phyloP scores from a whole-genome alignment of 2,797 vertebrate species.

The Urosaurus nigricauda region DNA sequence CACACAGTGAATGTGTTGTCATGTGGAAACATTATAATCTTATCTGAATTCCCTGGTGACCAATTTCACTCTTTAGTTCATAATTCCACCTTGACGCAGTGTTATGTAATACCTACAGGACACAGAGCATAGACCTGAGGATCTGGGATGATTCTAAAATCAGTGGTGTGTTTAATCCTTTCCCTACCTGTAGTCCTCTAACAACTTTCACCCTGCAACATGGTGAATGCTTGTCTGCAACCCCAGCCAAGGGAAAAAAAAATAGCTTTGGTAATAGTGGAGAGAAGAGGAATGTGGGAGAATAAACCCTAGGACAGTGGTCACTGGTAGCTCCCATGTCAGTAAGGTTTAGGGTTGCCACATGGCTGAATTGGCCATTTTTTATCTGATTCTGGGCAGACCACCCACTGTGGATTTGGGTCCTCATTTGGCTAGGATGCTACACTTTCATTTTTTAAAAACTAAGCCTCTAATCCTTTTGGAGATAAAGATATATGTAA shows the following conservation, averaged over 20 bases:
- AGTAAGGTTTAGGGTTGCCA: too few relatives aligned
- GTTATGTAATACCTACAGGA: not conserved
- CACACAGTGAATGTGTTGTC: slow-evolving; percentile 39
- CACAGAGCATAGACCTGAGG: not conserved
- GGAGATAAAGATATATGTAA: too few relatives aligned
- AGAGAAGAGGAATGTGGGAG: not conserved
- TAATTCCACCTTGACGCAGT: not conserved
- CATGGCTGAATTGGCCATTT: too few relatives aligned
- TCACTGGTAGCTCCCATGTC: not conserved
- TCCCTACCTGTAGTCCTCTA: not conserved
- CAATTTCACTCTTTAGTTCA: slow-evolving; percentile 1
- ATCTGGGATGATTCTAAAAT: not conserved
- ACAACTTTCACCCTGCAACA: not conserved
- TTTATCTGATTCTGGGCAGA: too few relatives aligned
- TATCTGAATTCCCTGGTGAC: slow-evolving; percentile 22
- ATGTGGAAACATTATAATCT: slow-evolving; percentile 18
- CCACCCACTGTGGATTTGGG: too few relatives aligned
- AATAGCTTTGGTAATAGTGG: not conserved
- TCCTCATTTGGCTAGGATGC: too few relatives aligned
- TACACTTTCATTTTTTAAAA: too few relatives aligned
- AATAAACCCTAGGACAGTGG: not conserved
- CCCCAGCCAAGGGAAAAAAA: not conserved
- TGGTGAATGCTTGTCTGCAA: not conserved
- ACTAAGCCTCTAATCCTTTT: too few relatives aligned
- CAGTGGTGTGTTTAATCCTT: not conserved